phyloP scores from a whole-genome alignment of 2,797 vertebrate genomes.

The Vireo griseus region DNA sequence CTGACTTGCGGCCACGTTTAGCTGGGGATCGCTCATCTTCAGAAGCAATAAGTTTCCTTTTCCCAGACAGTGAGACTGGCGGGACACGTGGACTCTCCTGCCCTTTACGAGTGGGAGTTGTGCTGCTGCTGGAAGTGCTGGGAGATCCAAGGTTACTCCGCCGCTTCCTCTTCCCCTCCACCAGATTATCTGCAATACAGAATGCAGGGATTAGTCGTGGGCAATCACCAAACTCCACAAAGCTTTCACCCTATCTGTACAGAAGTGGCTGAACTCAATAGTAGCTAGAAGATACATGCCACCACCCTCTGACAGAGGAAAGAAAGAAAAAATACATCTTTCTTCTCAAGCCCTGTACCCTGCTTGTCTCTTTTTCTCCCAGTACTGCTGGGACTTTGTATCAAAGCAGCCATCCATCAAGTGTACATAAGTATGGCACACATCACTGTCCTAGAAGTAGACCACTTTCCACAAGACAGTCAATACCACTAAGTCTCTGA shows the following conservation, averaged over 20 bases:
- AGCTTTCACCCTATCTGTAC: background rate
- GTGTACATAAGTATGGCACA: accelerated
- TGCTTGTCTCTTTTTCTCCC: background rate
- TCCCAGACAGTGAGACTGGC: slow-evolving; percentile 77
- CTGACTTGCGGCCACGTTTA: slow-evolving; percentile 88
- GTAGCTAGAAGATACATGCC: background rate
- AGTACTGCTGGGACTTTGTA: background rate
- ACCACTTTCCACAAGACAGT: background rate
- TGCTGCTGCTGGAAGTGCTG: slow-evolving; percentile 74
- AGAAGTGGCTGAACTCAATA: background rate
- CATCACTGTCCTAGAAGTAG: background rate
- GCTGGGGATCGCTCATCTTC: slow-evolving; percentile 82
- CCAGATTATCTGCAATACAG: slow-evolving; percentile 84
- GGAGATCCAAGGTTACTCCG: slow-evolving; percentile 75
- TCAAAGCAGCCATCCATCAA: background rate
- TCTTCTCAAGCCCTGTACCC: background rate
- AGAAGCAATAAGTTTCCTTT: slow-evolving; percentile 84
- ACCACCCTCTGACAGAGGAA: background rate
- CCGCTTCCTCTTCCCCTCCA: slow-evolving; percentile 93
- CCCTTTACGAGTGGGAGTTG: slow-evolving; percentile 76
- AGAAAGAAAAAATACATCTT: background rate
- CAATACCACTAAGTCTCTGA: background rate
- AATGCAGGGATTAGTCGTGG: background rate
- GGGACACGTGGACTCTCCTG: slow-evolving; percentile 77
- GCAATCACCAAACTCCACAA: background rate